Evolutionary conservation across 2,113 vertebrate species (phyloP), one percentile per base, ranked within the genome.

Genomic region (Bubalus kerabau): DNA sequence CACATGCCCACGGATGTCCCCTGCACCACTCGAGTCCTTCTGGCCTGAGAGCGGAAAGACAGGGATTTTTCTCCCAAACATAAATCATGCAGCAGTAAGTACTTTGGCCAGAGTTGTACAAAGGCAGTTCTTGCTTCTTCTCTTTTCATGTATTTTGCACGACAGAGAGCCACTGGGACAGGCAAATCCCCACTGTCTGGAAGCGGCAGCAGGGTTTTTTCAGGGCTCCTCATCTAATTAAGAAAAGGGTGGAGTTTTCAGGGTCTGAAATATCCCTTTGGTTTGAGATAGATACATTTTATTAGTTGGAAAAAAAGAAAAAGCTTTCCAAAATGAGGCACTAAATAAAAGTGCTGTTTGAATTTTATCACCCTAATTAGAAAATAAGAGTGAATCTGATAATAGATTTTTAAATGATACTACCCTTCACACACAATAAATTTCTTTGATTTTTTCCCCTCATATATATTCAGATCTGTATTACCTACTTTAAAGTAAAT

Each of bases 341-440:
- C 92, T 93, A 96, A 97, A 94, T 93, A 93, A 94, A 94, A 92
- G 80, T n/a, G 2, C 24, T 97, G 83, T 90, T 95, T 95, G 78
- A 93, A 90, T 97, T 95, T 95, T 94, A 98, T 96, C 52, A 87
- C 62, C 15, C 17, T 85, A 97, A 97, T 95, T 96, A 97, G 87
- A 97, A 96, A 96, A 97, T 96, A 97, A 96, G 94, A 93, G 89
- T 84, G 50, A 97, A 97, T 94, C 62, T 95, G 83, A 94, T 97
- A 90, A 94, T 93, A 96, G 60, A 97, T 95, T 94, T 97, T 96
- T 96, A 98, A 98, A 96, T 96, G 88, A 80, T 91, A 94, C 76
- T 76, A 91, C 57, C 95, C n/a, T 90, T 94, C 78, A 97, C 46
- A 92, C 32, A 81, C 52, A 93, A 84, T 96, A 93, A 43, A 95